Base-by-base conservation (phyloP, 2,113 vertebrate genomes). In the Cyphomyrus plagiostoma region DNA sequence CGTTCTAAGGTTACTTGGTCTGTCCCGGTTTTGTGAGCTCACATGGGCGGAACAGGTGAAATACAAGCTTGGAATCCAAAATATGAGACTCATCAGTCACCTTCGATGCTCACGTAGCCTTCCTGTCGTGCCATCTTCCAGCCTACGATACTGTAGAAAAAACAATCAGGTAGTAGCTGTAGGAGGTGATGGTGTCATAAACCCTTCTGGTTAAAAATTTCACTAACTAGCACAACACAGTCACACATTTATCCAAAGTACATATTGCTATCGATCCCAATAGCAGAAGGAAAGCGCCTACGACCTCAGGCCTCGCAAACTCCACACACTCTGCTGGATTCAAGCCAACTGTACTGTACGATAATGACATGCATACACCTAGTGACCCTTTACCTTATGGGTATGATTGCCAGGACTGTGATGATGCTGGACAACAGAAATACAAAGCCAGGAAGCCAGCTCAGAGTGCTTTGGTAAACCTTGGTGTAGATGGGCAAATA, bases 391-490 rank as follows among this genome's bases (percentile, higher is more conserved):
- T 96, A 98, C 98, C 97, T 95, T 93, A 98, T 93, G 0, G 98
- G 97, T 53, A 98, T 93, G 91, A 97, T 96, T 39, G 92, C 96
- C 87, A 98, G 89, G 66, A 97, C 97, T 35, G 96, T 94, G 6
- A 96, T 88, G 58, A 95, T 82, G 90, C 96, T 97, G 80, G 98
- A 96, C 4, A 99, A 89, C 1, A 90, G 92, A 90, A 99, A 99
- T 91, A 98, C 96, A 89, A 98, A 96, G 70, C 98, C 93, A 0
- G 95, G 93, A 62, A 97, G 96, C 96, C 95, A 97, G 91, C 95
- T 92, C 92, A 99, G 88, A 26, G 97, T 98, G 42, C 90, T 86
- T 95, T 98, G 98, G 89, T 99, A 99, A 91, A 99, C 95, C 90
- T 96, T 96, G 35, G 98, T 98, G 86, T 95, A 99, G 89, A 94